Base-by-base conservation (phyloP, 2,113 vertebrate genomes). In the Cepphus grylle region DNA sequence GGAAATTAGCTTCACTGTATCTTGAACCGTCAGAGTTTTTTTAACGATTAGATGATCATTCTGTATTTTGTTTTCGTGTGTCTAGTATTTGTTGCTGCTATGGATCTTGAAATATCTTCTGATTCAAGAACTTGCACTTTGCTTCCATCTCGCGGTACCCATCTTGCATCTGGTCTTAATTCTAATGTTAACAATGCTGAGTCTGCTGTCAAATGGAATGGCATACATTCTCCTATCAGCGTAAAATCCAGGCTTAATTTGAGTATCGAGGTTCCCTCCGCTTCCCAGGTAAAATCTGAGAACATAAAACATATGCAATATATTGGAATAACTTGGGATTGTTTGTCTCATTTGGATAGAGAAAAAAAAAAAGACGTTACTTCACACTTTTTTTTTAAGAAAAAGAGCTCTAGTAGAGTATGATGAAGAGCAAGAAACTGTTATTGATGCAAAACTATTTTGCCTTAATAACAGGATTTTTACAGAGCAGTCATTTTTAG, bases 221-320 rank as follows among this genome's bases (percentile, higher is more conserved):
- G 98, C 4, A 49, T 98, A 4, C 98, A 97, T 80, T 98, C 98
- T 80, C 98, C 98, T 5, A 70, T 98, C 92, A 98, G 94, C 22
- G 96, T 98, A 21, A 98, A 98, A 77, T 97, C 98, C 80, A 98
- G 98, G 93, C 98, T 99, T 70, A 99, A 99, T 97, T 83, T 99
- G 61, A 99, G 98, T 81, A 99, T 99, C 89, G 99, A 99, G 96
- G 98, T 99, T 84, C 99, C 99, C 1, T 99, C 99, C 17, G 98
- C 99, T 81, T 99, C 99, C 80, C 99, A 99, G 99, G 99, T 99
- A 97, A 95, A 87, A 81, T n/a, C 45, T 67, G 50, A 66, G 82
- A 83, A 30, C 84, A 20, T 58, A 23, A 77, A 66, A 59, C 3
- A 58, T 38, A 34, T 92, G 56, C 53, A 42, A 2, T 71, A 6